Evolutionary conservation across 2,888 invertebrate genomes (phyloP).

Genomic region (Tachina lurida): DNA sequence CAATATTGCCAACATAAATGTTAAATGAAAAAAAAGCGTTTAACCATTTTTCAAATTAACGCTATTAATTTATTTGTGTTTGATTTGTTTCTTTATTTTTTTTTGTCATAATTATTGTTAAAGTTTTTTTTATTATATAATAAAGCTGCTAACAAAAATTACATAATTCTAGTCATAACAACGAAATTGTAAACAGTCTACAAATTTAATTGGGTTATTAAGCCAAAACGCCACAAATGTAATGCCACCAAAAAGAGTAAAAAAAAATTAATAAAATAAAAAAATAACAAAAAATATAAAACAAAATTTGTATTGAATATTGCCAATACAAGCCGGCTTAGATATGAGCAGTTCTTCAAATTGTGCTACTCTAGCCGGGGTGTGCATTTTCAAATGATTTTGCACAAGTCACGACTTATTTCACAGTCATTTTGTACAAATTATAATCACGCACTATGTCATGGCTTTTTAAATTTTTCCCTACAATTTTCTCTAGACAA

Average conservation of each 20-base stretch:
- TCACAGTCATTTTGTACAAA: slow-evolving; percentile 67
- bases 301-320: slow-evolving; percentile 30
- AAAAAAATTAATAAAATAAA: slow-evolving; percentile 4
- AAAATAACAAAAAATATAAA: slow-evolving; percentile 12
- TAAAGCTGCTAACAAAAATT: slow-evolving; percentile 31
- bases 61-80: slow-evolving; percentile 6
- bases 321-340: slow-evolving; percentile 23
- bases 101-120: not conserved
- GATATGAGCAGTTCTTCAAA: slow-evolving; percentile 45
- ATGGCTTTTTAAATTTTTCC: slow-evolving; percentile 27
- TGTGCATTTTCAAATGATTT: slow-evolving; percentile 46
- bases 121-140: slow-evolving; percentile 43
- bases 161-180: slow-evolving; percentile 63
- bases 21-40: not conserved
- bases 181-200: slow-evolving; percentile 32
- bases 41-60: slow-evolving; percentile 37
- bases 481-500: slow-evolving; percentile 17
- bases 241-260: slow-evolving; percentile 25
- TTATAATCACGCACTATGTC: slow-evolving; percentile 66
- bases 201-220: slow-evolving; percentile 69
- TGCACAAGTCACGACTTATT: slow-evolving; percentile 70
- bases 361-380: not conserved
- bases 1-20: slow-evolving; percentile 34
- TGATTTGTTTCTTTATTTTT: slow-evolving; percentile 5
- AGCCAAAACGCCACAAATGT: slow-evolving; percentile 66